These are phyloP conservation scores for Bubo bubo DNA, from an alignment of 2,113 vertebrate species.

Conservation along the genomic window DNA sequence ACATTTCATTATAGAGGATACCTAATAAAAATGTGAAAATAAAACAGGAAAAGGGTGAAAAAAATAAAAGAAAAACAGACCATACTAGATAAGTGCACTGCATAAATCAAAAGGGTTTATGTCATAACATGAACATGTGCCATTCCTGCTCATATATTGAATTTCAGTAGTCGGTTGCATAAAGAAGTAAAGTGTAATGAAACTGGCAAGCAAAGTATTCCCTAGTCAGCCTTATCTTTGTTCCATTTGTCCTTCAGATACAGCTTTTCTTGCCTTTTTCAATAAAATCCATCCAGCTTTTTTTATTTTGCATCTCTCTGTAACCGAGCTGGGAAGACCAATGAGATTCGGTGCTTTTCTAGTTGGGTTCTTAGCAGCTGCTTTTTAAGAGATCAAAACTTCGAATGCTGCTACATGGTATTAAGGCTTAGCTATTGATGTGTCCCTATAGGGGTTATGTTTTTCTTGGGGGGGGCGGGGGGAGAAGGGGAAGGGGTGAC, in stretches of 20 bases:
- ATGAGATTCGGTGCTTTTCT: slow-evolving; percentile 83
- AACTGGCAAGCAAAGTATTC: slow-evolving; percentile 79
- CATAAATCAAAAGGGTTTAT: slow-evolving; percentile 79
- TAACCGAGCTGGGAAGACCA: slow-evolving; percentile 74
- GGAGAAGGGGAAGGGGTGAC: slow-evolving; percentile 75
- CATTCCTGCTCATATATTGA: slow-evolving; percentile 75
- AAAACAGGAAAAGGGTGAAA: background rate
- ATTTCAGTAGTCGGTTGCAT: slow-evolving; percentile 80
- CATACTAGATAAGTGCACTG: slow-evolving; percentile 60
- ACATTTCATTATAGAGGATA: slow-evolving; percentile 3
- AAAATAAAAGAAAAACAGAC: background rate
- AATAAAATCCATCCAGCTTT: slow-evolving; percentile 77
- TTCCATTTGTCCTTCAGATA: slow-evolving; percentile 81
- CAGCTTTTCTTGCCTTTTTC: slow-evolving; percentile 77
- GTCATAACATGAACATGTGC: slow-evolving; percentile 76
- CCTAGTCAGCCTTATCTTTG: slow-evolving; percentile 80
- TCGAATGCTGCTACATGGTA: slow-evolving; percentile 69
- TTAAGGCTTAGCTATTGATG: slow-evolving; percentile 84
- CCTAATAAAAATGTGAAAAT: slow-evolving; percentile 55
- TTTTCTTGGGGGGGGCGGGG: slow-evolving; percentile 63
- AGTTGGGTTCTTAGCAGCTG: slow-evolving; percentile 75
- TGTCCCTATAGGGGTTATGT: slow-evolving; percentile 81
- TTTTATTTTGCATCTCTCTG: slow-evolving; percentile 67
- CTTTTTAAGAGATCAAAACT: slow-evolving; percentile 88
- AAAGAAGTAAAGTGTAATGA: slow-evolving; percentile 81